Base-by-base conservation (phyloP, 1,140 invertebrate species). In the Saccostrea cuccullata region DNA sequence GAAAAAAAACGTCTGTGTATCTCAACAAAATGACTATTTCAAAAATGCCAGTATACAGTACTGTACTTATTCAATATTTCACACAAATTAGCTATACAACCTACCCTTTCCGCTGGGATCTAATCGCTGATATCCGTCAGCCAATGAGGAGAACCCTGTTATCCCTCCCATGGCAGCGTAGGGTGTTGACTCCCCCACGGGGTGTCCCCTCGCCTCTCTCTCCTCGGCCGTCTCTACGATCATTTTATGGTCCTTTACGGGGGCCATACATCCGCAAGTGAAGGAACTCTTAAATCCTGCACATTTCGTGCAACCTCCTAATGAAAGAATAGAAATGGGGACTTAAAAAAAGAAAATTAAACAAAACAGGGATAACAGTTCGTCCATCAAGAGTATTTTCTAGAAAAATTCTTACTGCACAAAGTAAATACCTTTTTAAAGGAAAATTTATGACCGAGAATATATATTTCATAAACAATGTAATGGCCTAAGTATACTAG, bases 161-260 rank as follows among this genome's bases (percentile, higher is more conserved):
- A 95, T 60, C 9, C 95, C 95, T 13, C 95, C 95, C 95, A 95
- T 95, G 58, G 94, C 95, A 82, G 94, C 91, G 89, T 95, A 95
- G 6, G 93, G 93, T 11, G 91, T 91, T 58, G 93, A 92, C 70
- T 94, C 91, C 15, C 95, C 95, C n/a, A 95, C 90, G 1, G 95
- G 95, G 86, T 94, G 94, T 30, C 95, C 95, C 40, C 94, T 85
- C 0, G 91, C 93, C 88, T 93, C 91, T 83, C 95, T 85, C 91
- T 95, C 94, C 17, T 94, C 93, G 56, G 89, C 93, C 12, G 94
- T 95, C 86, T 95, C 94, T n/a, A 94, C 91, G 20, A 95, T 89
- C 92, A 94, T 95, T 13, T 85, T 88, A 86, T 95, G 95, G 9
- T 92, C 87, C 86, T 93, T 89, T 30, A 92, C 88, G 9, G 93